These are phyloP conservation scores for Eospalax fontanierii DNA, from an alignment of 2,797 vertebrate genomes.

Conservation along the genomic window DNA sequence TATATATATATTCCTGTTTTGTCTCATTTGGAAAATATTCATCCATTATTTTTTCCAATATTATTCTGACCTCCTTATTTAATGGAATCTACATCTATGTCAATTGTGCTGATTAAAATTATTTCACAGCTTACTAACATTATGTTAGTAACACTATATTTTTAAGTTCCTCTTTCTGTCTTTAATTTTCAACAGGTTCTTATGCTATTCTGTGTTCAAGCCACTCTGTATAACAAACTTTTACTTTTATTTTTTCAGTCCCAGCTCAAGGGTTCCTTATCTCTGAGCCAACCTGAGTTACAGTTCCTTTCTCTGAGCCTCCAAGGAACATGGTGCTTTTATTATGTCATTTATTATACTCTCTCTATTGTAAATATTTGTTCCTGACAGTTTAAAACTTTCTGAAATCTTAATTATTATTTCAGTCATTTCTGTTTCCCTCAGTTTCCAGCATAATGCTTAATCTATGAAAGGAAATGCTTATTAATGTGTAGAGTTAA, in stretches of 20 bases:
- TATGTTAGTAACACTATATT: conserved; percentile 61
- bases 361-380: conserved; percentile 53
- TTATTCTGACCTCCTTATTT: conserved; percentile 45
- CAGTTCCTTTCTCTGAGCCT: conserved; percentile 30
- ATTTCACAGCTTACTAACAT: conserved; percentile 36
- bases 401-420: background rate
- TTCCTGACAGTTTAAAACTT: conserved; percentile 8
- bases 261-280: conserved; percentile 43
- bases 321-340: conserved; percentile 11
- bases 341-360: conserved; percentile 57
- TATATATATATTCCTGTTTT: conserved; percentile 54
- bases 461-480: conserved; percentile 49
- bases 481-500: conserved; percentile 17
- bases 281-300: background rate
- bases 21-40: conserved; percentile 65
- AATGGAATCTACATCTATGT: conserved; percentile 10
- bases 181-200: conserved; percentile 47
- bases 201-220: background rate
- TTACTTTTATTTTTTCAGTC: conserved; percentile 6
- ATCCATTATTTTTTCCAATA: conserved; percentile 64
- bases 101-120: conserved; percentile 47
- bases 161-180: conserved; percentile 17
- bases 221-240: background rate
- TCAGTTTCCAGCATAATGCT: conserved; percentile 45
- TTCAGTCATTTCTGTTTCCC: conserved; percentile 24